phyloP scores from a whole-genome alignment of 1,140 invertebrate genomes.

The Drosophila bocqueti region DNA sequence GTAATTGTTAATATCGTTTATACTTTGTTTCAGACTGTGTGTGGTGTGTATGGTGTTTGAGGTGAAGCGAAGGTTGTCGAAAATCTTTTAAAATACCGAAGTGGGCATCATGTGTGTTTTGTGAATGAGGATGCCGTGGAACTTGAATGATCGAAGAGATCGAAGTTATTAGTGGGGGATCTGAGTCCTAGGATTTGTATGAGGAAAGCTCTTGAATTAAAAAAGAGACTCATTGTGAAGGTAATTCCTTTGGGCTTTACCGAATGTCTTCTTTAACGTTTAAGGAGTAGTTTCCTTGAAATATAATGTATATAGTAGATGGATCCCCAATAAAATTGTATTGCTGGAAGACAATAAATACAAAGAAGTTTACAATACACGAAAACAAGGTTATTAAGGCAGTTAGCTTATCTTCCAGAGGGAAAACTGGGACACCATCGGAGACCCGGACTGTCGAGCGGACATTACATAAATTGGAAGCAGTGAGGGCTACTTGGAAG shows the following conservation, averaged over 20 bases:
- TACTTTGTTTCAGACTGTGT: background rate
- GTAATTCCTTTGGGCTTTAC: background rate
- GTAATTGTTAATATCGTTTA: constrained; percentile 12
- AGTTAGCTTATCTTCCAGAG: background rate
- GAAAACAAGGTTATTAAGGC: background rate
- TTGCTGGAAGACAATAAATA: background rate
- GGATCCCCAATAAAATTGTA: background rate
- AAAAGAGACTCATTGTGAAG: background rate
- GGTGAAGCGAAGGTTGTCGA: constrained; percentile 17
- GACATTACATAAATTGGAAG: background rate
- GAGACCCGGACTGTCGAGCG: constrained; percentile 3
- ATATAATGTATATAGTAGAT: background rate
- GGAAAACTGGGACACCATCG: background rate
- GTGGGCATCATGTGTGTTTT: constrained; percentile 1
- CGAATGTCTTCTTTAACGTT: background rate
- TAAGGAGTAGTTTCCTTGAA: background rate
- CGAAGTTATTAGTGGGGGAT: background rate
- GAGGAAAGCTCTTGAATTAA: background rate
- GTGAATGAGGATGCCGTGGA: constrained; percentile 16
- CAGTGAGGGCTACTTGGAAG: background rate
- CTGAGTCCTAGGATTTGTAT: background rate
- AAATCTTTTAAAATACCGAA: constrained; percentile 13
- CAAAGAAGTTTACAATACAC: background rate
- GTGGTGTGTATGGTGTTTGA: background rate
- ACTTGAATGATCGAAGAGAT: constrained; percentile 14